Percentiles rank a stretch among this genome's conserved stretches.
Conservation (phyloP, 2,888 invertebrate species). For the Dysmachus trigonus region DNA sequence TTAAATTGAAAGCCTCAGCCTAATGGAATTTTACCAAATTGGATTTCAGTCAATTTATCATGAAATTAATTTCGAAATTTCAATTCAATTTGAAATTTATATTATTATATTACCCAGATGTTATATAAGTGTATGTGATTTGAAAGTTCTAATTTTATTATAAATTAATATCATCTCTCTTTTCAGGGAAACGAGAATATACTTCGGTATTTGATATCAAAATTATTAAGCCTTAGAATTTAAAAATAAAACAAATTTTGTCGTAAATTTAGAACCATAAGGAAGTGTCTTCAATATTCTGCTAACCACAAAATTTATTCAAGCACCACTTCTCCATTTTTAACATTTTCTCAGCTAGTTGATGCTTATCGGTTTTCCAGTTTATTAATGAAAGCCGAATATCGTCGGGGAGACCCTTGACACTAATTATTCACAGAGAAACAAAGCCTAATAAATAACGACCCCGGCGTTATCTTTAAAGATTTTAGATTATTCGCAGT, state of each 20-base stretch:
- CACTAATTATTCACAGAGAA: neutral
- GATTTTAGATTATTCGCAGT: constrained; percentile 33
- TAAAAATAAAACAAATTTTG: neutral
- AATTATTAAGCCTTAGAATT: neutral
- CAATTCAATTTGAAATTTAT: no score
- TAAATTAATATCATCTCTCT: no score
- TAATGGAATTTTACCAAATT: no score
- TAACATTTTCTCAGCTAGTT: neutral
- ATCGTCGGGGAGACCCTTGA: neutral
- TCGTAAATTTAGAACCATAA: neutral
- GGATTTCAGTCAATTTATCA: no score
- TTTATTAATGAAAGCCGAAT: constrained; percentile 29
- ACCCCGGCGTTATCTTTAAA: constrained; percentile 18
- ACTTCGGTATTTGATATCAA: neutral
- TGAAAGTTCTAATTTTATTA: no score
- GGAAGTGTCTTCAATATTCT: neutral
- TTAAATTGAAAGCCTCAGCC: no score
- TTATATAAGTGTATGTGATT: no score
- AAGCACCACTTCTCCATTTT: neutral
- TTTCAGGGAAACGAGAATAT: no score
- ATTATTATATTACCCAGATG: no score
- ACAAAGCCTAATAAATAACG: constrained; percentile 26
- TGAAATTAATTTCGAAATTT: no score
- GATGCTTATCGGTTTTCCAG: constrained; percentile 1
- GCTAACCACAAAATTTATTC: neutral